Evolutionary conservation across 2,797 vertebrate species (phyloP), one percentile per base, ranked within the genome.

Genomic region (Mastacembelus armatus): DNA sequence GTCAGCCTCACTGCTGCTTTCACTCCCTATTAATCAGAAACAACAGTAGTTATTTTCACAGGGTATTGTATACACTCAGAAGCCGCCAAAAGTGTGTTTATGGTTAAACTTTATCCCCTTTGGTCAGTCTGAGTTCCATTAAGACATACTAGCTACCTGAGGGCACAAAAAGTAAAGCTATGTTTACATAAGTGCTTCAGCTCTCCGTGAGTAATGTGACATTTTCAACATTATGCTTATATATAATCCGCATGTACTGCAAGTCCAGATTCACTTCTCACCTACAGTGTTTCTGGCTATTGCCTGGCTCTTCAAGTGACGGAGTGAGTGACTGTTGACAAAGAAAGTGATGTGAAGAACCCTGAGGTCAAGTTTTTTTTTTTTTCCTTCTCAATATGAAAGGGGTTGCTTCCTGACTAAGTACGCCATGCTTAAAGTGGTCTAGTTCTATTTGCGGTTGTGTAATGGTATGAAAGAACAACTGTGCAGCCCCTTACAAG

Each of bases 401-500:
- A 92, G 91, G 88, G 77, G 77, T 89, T 70, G 74, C 86, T 93
- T 93, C 91, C 92, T 92, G 89, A 89, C 24, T 69, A 90, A 85
- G 86, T 88, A 89, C 82, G 88, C 88, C 88, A 77, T 19, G 43
- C 83, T 90, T 83, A 76, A 91, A 91, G 89, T 90, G 90, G 88
- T 88, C 88, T 78, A 71, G 79, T 90, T 89, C 88, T 92, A 91
- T 92, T 92, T 91, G 90, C 88, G 89, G 87, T 93, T 92, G 90
- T 92, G 88, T 89, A 92, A 91, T 88, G 89, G 86, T 86, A 93
- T 94, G 91, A 94, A 94, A 92, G 92, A 87, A 90, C 88, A 93
- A 92, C 92, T 94, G 89, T 94, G 92, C 90, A 90, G 83, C 84
- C 89, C 85, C 87, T 92, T 91, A 94, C 92, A 94, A 94, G 91